These are phyloP conservation scores for Priocnemis perturbator DNA, from an alignment of 2,888 invertebrate genomes.

Conservation along the genomic window DNA sequence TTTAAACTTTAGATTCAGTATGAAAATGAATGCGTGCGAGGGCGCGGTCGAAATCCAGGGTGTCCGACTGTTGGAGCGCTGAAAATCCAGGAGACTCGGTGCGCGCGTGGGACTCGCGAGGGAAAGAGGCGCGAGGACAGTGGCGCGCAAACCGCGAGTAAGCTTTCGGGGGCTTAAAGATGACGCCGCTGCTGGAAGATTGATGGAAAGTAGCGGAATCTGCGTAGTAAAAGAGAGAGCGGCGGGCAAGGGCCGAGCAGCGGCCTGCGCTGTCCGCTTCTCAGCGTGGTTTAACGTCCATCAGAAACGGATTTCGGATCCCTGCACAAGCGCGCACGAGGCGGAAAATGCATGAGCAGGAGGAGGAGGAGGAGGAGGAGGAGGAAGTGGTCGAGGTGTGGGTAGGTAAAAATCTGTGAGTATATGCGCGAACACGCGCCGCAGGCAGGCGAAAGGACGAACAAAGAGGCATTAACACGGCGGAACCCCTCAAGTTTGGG, in stretches of 20 bases:
- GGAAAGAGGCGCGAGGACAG: no score
- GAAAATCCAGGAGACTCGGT: no score
- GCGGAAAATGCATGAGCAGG: constrained; percentile 1
- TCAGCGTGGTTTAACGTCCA: constrained; percentile 39
- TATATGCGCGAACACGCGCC: constrained; percentile 6
- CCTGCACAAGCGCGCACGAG: constrained; percentile 1
- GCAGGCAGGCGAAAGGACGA: not conserved
- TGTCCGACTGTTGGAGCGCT: no score
- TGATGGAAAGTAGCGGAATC: no score
- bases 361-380: constrained; percentile 15
- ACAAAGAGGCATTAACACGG: constrained; percentile 4
- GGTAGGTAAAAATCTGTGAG: not conserved
- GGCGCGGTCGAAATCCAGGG: no score
- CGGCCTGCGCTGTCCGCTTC: not conserved
- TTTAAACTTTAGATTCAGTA: no score
- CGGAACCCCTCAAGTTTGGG: no score
- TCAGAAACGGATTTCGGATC: constrained; percentile 41
- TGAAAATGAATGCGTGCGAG: no score
- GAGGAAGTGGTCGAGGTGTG: constrained; percentile 15
- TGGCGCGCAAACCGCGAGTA: no score
- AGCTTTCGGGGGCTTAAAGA: no score
- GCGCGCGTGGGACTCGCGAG: no score
- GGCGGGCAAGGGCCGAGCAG: not conserved
- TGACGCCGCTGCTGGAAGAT: no score
- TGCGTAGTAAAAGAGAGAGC: not conserved